Percentiles rank a stretch among this genome's conserved stretches.
Conservation (phyloP, 2,113 vertebrate genomes). For the Mastomys coucha region DNA sequence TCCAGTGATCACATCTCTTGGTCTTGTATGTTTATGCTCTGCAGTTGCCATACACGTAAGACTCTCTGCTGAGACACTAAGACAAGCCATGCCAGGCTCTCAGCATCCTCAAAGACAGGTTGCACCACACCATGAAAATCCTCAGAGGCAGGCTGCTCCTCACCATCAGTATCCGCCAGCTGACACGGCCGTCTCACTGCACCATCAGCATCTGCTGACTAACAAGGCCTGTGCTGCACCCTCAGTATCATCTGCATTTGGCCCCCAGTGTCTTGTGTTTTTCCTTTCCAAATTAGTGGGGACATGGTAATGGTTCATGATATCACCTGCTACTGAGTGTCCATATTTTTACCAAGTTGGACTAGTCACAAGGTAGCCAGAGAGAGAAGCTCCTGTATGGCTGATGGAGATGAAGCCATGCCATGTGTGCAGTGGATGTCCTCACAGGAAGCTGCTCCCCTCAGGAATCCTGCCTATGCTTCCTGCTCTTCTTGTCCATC, state of each 20-base stretch:
- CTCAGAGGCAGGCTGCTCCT: neutral
- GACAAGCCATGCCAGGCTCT: no score
- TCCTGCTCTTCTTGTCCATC: neutral
- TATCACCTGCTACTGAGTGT: neutral
- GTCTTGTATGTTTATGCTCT: neutral
- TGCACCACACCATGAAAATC: neutral
- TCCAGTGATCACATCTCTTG: neutral
- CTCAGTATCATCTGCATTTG: neutral
- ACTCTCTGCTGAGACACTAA: neutral
- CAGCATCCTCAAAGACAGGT: neutral
- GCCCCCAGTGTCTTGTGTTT: neutral
- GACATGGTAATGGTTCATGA: neutral
- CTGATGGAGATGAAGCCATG: neutral
- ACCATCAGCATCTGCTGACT: neutral
- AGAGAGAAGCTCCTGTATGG: neutral
- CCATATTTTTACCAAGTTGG: neutral
- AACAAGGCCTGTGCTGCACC: neutral
- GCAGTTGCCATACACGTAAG: neutral
- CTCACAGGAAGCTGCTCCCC: neutral
- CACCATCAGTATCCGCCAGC: neutral
- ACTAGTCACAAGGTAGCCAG: neutral
- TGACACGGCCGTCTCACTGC: neutral
- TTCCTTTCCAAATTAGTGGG: neutral
- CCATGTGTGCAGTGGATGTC: fast-evolving
- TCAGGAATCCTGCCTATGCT: neutral